Conservation (phyloP, 53 echinoderm and acorn worm genomes). For the Luidia sarsii region DNA sequence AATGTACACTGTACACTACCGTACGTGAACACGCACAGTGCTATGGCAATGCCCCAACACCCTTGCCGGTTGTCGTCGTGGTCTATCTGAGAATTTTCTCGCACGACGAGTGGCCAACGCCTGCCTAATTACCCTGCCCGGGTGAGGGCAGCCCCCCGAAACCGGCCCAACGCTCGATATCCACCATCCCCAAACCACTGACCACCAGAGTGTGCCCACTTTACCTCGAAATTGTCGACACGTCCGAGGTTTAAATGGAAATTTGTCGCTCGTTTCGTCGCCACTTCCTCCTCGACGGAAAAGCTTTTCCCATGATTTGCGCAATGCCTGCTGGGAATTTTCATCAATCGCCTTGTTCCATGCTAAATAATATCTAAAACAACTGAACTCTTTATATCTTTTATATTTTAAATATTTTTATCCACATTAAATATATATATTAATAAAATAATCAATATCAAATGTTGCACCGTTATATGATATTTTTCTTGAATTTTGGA, state of each 20-base stretch:
- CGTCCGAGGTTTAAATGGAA: background rate
- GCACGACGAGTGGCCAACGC: too few species aligned
- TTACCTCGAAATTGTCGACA: conserved; percentile 27
- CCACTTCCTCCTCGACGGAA: conserved; percentile 4
- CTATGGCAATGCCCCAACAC: too few species aligned
- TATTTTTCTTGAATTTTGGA: background rate
- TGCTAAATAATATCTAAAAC: background rate
- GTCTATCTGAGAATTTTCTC: too few species aligned
- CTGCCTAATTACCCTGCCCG: too few species aligned
- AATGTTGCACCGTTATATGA: background rate
- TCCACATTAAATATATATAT: background rate
- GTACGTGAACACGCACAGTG: too few species aligned
- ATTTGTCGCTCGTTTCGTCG: background rate
- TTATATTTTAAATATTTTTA: background rate
- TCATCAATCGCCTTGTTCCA: conserved; percentile 10
- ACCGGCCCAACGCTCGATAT: too few species aligned
- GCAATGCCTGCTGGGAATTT: conserved; percentile 16
- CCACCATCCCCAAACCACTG: too few species aligned
- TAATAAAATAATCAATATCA: too few species aligned
- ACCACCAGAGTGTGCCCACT: too few species aligned
- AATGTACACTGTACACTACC: too few species aligned
- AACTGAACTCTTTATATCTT: background rate
- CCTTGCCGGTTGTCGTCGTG: too few species aligned
- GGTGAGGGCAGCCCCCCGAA: too few species aligned
- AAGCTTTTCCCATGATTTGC: background rate